Base-by-base conservation (phyloP, 2,888 invertebrate species). In the Malthinus flaveolus region DNA sequence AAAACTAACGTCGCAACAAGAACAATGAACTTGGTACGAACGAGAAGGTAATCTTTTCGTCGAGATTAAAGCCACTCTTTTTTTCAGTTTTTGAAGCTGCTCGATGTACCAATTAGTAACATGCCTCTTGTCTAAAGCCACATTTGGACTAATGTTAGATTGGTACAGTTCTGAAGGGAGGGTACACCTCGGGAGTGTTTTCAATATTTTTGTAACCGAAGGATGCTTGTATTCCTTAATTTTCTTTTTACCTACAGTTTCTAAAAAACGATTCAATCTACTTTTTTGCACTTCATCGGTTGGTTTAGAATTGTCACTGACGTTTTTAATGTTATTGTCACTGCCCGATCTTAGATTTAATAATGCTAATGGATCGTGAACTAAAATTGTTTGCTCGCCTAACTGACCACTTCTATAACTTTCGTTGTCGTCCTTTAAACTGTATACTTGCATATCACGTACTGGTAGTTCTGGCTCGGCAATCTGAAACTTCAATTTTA, bases 341-440 rank as follows among this genome's bases (percentile, higher is more conserved):
- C 15, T 8, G 5, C 13, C 12, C 12, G 33, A 36, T 3, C 52
- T 35, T 36, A 57, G 10, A 42, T 42, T 49, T 49, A 58, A 37
- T 45, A 58, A 45, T 10, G 39, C 37, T 32, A 53, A 34, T 8
- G 58, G 58, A 53, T 58, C 58, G 35, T 58, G 58, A 13, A 58
- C 53, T 49, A 58, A 9, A 49, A 58, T 37, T 37, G 44, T 31
- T 31, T 53, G 13, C 3, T 52, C 52, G 23, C 49, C 34, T 4
- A 52, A 7, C 10, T 37, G n/a, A 7, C 35, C 33, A 12, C 53
- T 53, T 49, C 34, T 52, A 31, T 47, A 51, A n/a, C 11, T 32
- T 34, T 45, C 44, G 32, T 49, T 37, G 35, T 23, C 36, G 7
- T 53, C 5, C 8, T 37, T 53, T 34, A 34, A 49, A 23, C 23